Evolutionary conservation across 2,797 vertebrate genomes (phyloP).

Genomic region (Setipinna tenuifilis): DNA sequence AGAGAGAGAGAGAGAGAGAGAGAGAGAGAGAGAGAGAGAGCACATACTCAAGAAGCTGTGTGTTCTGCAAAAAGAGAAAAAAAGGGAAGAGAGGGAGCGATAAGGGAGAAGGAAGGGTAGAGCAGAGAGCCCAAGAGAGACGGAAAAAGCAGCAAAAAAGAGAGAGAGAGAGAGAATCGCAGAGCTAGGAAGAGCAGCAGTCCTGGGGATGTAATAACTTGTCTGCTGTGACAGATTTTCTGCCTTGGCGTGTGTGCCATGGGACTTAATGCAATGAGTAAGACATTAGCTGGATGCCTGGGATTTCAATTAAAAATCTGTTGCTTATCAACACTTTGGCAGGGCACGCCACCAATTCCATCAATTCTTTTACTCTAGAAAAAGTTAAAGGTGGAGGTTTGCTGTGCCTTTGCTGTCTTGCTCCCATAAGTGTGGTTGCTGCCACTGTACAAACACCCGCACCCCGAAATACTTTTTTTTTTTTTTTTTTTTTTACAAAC

Average conservation of each 20-base stretch:
- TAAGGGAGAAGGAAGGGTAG: too few species aligned
- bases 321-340: slow-evolving; percentile 22
- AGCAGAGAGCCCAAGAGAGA: too few species aligned
- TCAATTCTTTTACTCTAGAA: background rate
- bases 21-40: background rate
- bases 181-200: background rate
- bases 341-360: slow-evolving; percentile 46
- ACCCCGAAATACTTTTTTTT: too few species aligned
- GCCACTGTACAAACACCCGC: too few species aligned
- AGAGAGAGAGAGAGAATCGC: background rate
- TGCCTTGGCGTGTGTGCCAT: background rate
- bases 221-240: background rate
- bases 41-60: background rate
- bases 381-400: background rate
- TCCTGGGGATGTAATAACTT: background rate
- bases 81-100: background rate
- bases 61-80: background rate
- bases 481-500: too few species aligned
- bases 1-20: background rate
- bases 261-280: slow-evolving; percentile 19
- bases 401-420: background rate
- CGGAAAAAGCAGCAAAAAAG: background rate
- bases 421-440: background rate
- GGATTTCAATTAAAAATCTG: slow-evolving; percentile 11
- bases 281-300: slow-evolving; percentile 14